A percentile compares a stretch with the other conserved stretches of the same genome.
phyloP scores from a whole-genome alignment of 2,888 invertebrate species.

The Argyresthia albistria region DNA sequence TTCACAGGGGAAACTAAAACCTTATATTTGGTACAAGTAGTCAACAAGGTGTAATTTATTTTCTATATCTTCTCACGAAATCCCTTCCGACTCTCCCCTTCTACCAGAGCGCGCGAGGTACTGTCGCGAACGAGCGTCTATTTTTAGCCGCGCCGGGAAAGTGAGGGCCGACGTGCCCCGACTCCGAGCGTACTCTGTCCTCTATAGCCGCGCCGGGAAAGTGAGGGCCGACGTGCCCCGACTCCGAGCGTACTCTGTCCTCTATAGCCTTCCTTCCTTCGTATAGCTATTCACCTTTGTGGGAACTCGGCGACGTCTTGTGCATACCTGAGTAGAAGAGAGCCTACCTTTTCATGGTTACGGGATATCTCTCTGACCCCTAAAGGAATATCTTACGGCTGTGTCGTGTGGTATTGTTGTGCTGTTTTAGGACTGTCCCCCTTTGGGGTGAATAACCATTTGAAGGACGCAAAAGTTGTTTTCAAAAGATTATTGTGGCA shows the following conservation, averaged over 20 bases:
- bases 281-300: constrained; percentile 46
- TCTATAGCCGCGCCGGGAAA: constrained; percentile 37
- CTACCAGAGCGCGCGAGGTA: neutral
- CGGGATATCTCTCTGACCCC: neutral
- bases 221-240: constrained; percentile 39
- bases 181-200: constrained; percentile 42
- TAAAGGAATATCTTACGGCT: neutral
- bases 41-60: no score
- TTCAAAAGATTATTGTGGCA: no score
- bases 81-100: no score
- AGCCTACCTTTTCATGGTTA: neutral
- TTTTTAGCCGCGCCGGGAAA: constrained; percentile 63
- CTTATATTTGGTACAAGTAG: no score
- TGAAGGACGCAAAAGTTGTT: no score
- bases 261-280: no score
- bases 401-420: neutral
- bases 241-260: constrained; percentile 42
- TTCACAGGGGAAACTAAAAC: no score
- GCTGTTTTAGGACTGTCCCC: no score
- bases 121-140: constrained; percentile 47
- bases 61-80: no score
- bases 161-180: constrained; percentile 39
- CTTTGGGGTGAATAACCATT: no score
- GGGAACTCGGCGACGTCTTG: constrained; percentile 41
- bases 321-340: constrained; percentile 51